These are phyloP conservation scores for Ellobius talpinus DNA, from an alignment of 2,113 vertebrate species.

Conservation along the genomic window DNA sequence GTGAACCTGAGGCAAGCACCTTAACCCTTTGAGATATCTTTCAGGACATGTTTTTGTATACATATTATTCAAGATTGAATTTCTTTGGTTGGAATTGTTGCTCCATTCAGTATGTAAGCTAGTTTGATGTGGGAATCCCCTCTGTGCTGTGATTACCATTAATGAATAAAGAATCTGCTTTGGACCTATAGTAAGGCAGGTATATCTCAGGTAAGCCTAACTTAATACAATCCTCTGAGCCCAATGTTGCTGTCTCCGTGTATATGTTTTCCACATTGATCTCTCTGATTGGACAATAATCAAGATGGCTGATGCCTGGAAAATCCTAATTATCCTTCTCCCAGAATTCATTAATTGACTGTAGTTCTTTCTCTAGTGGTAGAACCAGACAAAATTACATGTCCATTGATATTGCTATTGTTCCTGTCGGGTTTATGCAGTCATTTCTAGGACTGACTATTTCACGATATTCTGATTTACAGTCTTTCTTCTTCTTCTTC, in stretches of 20 bases:
- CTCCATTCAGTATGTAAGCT: not conserved
- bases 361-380: not conserved
- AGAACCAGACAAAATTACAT: not conserved
- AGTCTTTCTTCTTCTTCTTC: not conserved
- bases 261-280: not conserved
- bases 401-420: not conserved
- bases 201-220: no score
- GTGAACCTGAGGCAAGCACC: not conserved
- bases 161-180: no score
- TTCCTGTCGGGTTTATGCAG: not conserved
- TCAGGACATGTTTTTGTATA: not conserved
- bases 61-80: not conserved
- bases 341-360: not conserved
- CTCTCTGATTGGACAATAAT: not conserved
- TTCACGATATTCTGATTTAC: not conserved
- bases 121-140: no score
- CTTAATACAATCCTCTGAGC: not conserved
- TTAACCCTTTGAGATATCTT: no score
- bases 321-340: not conserved
- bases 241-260: not conserved
- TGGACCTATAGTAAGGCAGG: no score
- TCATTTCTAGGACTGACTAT: not conserved
- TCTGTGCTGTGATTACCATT: no score
- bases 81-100: not conserved
- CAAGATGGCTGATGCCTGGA: not conserved